A percentile compares a stretch with the other conserved stretches of the same genome.
Conservation (phyloP, 2,797 vertebrate genomes). For the Sebastolobus alascanus region DNA sequence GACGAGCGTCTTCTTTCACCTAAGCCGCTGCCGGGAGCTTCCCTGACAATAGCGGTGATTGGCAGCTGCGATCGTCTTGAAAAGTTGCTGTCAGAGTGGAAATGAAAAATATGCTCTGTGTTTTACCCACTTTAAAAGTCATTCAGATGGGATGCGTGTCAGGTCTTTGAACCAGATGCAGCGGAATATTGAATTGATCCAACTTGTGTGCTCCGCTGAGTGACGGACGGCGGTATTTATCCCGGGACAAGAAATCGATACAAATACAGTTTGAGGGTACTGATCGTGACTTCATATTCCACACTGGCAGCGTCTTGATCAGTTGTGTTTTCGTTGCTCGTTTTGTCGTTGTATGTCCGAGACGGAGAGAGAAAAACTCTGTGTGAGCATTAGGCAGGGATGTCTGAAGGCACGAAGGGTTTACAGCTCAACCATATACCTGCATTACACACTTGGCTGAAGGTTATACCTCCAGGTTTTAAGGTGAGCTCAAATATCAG, state of each 20-base stretch:
- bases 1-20: background rate
- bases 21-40: slow-evolving; percentile 1
- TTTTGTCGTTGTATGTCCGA: slow-evolving; percentile 10
- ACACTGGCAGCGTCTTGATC: slow-evolving; percentile 18
- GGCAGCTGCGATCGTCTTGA: background rate
- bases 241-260: slow-evolving; percentile 59
- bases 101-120: background rate
- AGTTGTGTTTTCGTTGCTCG: slow-evolving; percentile 32
- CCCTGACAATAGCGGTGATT: slow-evolving; percentile 13
- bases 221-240: slow-evolving; percentile 48
- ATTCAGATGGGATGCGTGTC: slow-evolving; percentile 23
- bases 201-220: slow-evolving; percentile 35
- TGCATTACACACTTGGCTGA: slow-evolving; percentile 71
- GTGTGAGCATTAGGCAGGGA: slow-evolving; percentile 4
- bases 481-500: slow-evolving; percentile 66
- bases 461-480: slow-evolving; percentile 59
- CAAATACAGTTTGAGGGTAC: slow-evolving; percentile 44
- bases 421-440: slow-evolving; percentile 43
- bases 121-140: slow-evolving; percentile 36
- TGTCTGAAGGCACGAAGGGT: slow-evolving; percentile 6
- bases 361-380: background rate
- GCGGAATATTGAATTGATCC: slow-evolving; percentile 53
- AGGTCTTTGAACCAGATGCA: slow-evolving; percentile 27
- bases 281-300: slow-evolving; percentile 50
- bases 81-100: slow-evolving; percentile 16